Evolutionary conservation across 2,113 vertebrate species (phyloP), one percentile per base, ranked within the genome.

Genomic region (Hydropotes inermis): DNA sequence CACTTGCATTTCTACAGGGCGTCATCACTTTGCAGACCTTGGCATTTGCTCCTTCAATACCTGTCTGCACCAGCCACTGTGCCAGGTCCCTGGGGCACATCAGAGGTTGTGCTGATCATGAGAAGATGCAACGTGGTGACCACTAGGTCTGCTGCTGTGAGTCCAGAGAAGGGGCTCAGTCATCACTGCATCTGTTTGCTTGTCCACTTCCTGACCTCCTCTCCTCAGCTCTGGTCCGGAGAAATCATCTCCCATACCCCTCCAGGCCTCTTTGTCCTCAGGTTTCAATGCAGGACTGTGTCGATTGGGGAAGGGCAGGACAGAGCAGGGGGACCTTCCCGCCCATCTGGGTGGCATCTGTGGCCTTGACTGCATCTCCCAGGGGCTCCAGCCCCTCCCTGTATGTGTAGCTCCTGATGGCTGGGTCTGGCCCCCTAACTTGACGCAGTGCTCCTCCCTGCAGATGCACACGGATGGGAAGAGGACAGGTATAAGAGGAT

Each of bases 111-210:
- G 0, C 43, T 55, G 12, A 55, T 64, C 21, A 33, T 79, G 30
- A 3, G 10, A 14, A 79, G 33, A 52, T 1, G 4, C 8, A 6
- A 10, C 2, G 3, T 3, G 6, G 43, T 50, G 54, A 67, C 14
- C 2, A 1, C 16, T 2, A 8, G 50, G 33, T 5, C 30, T 19
- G 23, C 19, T 1, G 1, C 45, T 76, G 0, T 25, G 57, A 60
- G 28, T 81, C 9, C 45, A 84, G 39, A 27, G 47, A 33, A 39
- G 39, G 50, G 27, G 9, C 1, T 13, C 7, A 2, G 13, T 3
- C 52, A 36, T 10, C 21, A 12, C n/a, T 2, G 7, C 2, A 7
- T 30, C 8, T 58, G 47, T 60, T 27, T 21, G 4, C 50, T 39
- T 9, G 11, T 28, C 54, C 36, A 54, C 16, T 47, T 58, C 30